phyloP scores from a whole-genome alignment of 2,797 vertebrate species.

The Chelidonichthys spinosus region DNA sequence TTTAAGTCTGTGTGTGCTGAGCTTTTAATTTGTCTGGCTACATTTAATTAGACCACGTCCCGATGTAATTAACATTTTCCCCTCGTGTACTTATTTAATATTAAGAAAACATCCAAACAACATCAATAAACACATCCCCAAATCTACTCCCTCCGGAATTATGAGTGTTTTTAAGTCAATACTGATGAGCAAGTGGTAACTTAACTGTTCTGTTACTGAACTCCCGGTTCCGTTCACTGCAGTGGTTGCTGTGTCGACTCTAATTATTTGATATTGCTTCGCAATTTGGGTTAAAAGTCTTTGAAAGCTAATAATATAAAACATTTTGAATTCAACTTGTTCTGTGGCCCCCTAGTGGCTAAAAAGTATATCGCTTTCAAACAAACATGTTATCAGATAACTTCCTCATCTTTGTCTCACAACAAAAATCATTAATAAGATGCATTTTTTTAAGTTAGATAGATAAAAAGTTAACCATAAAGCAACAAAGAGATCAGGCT shows the following conservation, averaged over 20 bases:
- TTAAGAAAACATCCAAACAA: constrained; percentile 1
- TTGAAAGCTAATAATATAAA: no score
- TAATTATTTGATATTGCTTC: no score
- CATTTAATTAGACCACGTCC: constrained; percentile 7
- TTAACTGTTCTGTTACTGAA: neutral
- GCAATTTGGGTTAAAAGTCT: no score
- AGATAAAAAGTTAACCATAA: neutral
- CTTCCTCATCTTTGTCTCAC: neutral
- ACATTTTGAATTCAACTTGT: no score
- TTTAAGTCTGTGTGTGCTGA: no score
- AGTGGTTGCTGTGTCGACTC: no score
- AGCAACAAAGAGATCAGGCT: neutral
- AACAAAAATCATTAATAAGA: neutral
- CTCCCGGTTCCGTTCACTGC: no score
- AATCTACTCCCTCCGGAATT: no score
- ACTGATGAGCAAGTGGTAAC: neutral
- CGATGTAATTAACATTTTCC: neutral
- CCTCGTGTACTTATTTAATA: constrained; percentile 2
- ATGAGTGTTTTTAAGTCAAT: neutral
- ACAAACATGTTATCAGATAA: neutral
- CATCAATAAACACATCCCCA: neutral
- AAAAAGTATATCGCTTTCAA: neutral
- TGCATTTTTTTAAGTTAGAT: neutral
- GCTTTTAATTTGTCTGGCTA: constrained; percentile 1
- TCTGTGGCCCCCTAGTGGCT: no score